These are phyloP conservation scores for Actenoides lindsayi DNA, from an alignment of 2,113 vertebrate genomes.

Conservation along the genomic window DNA sequence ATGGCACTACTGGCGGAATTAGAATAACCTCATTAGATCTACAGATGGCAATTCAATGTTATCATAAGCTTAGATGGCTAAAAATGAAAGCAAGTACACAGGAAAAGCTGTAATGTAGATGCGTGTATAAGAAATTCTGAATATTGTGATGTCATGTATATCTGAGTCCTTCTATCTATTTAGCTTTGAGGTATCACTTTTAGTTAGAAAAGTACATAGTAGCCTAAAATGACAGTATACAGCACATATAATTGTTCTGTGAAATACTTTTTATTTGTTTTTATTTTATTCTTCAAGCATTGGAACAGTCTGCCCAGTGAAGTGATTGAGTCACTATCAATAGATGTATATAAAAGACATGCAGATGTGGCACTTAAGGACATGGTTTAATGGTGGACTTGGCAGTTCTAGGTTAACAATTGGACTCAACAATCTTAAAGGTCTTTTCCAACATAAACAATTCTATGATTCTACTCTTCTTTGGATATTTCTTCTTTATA, in stretches of 20 bases:
- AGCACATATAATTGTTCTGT: neutral
- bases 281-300: neutral
- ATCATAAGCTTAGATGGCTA: neutral
- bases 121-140: neutral
- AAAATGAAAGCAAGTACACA: neutral
- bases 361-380: neutral
- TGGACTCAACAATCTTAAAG: neutral
- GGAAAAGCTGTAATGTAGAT: neutral
- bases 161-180: neutral
- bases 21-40: neutral
- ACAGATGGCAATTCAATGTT: neutral
- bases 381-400: neutral
- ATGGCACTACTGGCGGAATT: neutral
- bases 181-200: neutral
- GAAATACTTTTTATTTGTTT: neutral
- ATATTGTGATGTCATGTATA: neutral
- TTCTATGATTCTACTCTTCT: neutral
- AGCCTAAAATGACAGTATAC: neutral
- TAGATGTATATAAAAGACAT: neutral
- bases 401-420: no score
- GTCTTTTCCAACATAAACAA: neutral
- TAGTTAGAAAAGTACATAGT: neutral
- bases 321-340: neutral
- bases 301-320: neutral
- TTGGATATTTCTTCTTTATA: neutral